Percentiles rank a stretch among this genome's conserved stretches.
Evolutionary conservation across 2,888 invertebrate species (phyloP).

Genomic region (Abrostola tripartita): DNA sequence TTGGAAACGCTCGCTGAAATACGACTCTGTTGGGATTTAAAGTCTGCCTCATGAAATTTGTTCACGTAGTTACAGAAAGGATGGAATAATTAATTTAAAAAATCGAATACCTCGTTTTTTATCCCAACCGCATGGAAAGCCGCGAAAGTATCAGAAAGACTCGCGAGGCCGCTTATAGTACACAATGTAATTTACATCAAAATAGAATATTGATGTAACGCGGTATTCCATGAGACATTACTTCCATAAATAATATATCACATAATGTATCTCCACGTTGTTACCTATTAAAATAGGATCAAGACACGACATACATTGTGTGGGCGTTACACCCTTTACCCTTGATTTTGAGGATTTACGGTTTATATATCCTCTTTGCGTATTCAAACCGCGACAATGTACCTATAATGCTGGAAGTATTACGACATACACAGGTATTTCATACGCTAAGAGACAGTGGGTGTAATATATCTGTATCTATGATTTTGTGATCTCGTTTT

Average conservation of each 20-base stretch:
- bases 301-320: conserved; percentile 28
- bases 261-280: not conserved
- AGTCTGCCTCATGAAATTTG: conserved; percentile 18
- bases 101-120: not conserved
- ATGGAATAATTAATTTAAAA: conserved; percentile 10
- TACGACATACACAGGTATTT: conserved; percentile 40
- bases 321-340: conserved; percentile 24
- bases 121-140: not conserved
- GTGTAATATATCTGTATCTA: conserved; percentile 4
- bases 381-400: conserved; percentile 35
- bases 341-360: conserved; percentile 43
- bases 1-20: conserved; percentile 12
- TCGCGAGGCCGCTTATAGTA: not conserved
- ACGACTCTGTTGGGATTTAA: conserved; percentile 20
- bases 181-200: conserved; percentile 2
- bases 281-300: conserved; percentile 41
- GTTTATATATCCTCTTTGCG: conserved; percentile 44
- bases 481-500: conserved; percentile 1
- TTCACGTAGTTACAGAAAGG: conserved; percentile 9
- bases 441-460: conserved; percentile 23
- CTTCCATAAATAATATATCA: not conserved
- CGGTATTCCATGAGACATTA: not conserved
- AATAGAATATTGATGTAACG: conserved; percentile 1
- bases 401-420: conserved; percentile 35
- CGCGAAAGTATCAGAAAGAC: not conserved